These are phyloP conservation scores for Catharus ustulatus DNA, from an alignment of 2,797 vertebrate species.

Conservation along the genomic window DNA sequence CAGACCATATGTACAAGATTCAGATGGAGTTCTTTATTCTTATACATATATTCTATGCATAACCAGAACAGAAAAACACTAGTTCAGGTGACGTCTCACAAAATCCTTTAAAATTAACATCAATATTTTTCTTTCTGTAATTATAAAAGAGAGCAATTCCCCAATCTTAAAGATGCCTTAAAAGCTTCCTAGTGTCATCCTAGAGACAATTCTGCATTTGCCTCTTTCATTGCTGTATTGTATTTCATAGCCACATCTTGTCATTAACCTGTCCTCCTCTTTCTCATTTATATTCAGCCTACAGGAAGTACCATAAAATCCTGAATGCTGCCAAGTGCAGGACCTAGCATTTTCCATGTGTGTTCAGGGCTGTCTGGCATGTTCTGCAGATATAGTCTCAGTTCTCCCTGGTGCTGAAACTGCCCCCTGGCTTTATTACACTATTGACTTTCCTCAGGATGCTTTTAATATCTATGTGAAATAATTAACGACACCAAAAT, in stretches of 20 bases:
- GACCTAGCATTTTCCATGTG: conserved; percentile 24
- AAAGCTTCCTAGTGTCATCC: neutral
- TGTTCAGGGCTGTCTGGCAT: neutral
- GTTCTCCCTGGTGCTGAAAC: neutral
- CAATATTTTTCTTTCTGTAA: neutral
- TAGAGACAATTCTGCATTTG: neutral
- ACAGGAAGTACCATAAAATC: neutral
- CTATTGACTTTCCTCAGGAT: neutral
- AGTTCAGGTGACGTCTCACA: neutral
- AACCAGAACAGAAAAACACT: neutral
- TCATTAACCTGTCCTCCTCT: conserved; percentile 1
- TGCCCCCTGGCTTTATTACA: neutral
- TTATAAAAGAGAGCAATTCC: neutral
- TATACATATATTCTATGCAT: neutral
- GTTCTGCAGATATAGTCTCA: neutral
- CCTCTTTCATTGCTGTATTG: neutral
- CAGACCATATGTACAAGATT: neutral
- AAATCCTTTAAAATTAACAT: neutral
- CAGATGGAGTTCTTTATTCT: neutral
- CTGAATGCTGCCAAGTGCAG: conserved; percentile 27
- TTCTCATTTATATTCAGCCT: conserved; percentile 27
- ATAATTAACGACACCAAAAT: neutral
- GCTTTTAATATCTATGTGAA: neutral
- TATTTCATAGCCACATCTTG: conserved; percentile 9
- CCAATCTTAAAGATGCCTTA: neutral